Evolutionary conservation across 64 coral and sea anemone species (phyloP).

Genomic region (Acropora yongei): DNA sequence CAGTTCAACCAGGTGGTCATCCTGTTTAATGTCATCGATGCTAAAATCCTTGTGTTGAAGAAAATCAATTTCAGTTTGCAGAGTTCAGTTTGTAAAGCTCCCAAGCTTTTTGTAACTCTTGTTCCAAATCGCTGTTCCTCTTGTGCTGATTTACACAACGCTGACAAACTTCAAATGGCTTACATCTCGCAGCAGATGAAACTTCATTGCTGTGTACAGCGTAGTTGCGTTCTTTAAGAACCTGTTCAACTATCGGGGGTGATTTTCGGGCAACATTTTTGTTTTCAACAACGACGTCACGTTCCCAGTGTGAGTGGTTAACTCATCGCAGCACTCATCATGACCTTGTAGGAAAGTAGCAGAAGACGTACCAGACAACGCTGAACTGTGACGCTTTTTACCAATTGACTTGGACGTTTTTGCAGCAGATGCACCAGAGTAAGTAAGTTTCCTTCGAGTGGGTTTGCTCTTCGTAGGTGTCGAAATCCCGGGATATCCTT

Average conservation of each 20-base stretch:
- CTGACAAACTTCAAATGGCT: slow-evolving; percentile 4
- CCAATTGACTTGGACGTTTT: neutral
- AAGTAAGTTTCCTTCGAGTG: no score
- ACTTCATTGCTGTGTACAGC: neutral
- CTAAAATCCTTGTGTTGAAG: slow-evolving; percentile 32
- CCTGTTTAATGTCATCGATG: slow-evolving; percentile 49
- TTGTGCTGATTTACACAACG: neutral
- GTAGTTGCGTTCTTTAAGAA: slow-evolving; percentile 41
- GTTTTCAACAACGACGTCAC: slow-evolving; percentile 8
- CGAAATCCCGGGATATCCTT: no score
- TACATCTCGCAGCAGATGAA: slow-evolving; percentile 10
- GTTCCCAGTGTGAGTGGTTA: neutral
- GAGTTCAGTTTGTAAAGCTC: neutral
- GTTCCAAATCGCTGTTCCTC: neutral
- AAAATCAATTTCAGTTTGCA: neutral
- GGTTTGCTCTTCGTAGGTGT: no score
- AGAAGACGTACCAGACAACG: neutral
- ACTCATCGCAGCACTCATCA: slow-evolving; percentile 4
- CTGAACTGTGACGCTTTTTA: neutral
- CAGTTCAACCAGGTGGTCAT: slow-evolving; percentile 25
- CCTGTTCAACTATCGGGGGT: neutral
- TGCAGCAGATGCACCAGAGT: neutral
- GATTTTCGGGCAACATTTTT: slow-evolving; percentile 24
- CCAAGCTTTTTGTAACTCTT: neutral
- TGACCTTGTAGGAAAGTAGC: slow-evolving; percentile 24